Base-by-base conservation (phyloP, 2,888 invertebrate genomes). In the Sesamia inferens region DNA sequence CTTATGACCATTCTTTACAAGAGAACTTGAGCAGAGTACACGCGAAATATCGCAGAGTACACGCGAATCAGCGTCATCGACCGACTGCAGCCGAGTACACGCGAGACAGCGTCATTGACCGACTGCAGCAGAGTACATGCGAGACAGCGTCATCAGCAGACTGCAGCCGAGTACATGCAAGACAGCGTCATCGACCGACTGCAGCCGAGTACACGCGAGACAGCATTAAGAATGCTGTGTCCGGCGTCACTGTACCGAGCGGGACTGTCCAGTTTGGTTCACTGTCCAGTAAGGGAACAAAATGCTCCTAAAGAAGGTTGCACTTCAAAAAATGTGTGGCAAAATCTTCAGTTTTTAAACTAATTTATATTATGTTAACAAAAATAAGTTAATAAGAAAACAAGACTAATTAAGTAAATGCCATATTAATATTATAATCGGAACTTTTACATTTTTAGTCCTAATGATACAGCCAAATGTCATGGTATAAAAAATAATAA, bases 381-480 rank as follows among this genome's bases (percentile, higher is more conserved):
- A 61, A 57, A n/a, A 39, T 31, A 65, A n/a, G n/a, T 22, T 42
- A 57, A 58, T 39, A 31, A 47, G 48, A 16, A 69, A 80, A 70
- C 63, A 42, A 71, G 22, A 66, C 68, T 71, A 83, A 83, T 81
- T 81, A 81, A 81, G 81, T 81, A 83, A 81, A 76, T 83, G 81
- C 81, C 84, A 64, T 80, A 67, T 16, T 48, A 59, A 76, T 68
- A 62, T 68, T 51, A 62, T 57, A 67, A 22, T 57, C 14, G 68
- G 19, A 71, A 58, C 7, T 10, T 68, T 78, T 61, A 13, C 5
- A 64, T 54, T 66, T 31, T 66, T 31, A 51, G 22, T 47, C 61
- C 11, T 48, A 14, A 48, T 48, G 24, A 11, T 54, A n/a, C 31
- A 31, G 22, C 22, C 14, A 13, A 66, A 74, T 19, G 4, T 48